Conservation (phyloP, 2,888 invertebrate genomes). For the Syritta pipiens region DNA sequence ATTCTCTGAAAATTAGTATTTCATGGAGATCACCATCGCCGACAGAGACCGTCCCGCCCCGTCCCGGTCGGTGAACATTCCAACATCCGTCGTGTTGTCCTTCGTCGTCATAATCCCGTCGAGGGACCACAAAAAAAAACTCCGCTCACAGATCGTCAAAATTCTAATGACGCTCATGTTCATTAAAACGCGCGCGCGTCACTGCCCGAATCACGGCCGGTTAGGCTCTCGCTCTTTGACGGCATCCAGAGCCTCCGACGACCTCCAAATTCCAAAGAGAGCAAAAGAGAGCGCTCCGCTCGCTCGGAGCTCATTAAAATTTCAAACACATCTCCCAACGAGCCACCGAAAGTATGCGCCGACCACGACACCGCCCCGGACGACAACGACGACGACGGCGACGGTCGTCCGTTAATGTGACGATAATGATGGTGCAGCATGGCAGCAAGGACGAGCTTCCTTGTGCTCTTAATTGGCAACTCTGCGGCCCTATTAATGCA, state of each 20-base stretch:
- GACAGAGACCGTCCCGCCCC: too few relatives aligned
- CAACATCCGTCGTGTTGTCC: too few relatives aligned
- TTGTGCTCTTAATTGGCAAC: slow-evolving; percentile 71
- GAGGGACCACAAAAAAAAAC: slow-evolving; percentile 36
- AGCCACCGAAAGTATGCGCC: slow-evolving; percentile 58
- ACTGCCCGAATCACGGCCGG: slow-evolving; percentile 45
- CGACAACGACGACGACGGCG: slow-evolving; percentile 1
- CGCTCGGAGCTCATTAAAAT: slow-evolving; percentile 71
- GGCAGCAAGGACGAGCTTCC: slow-evolving; percentile 47
- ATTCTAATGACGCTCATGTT: slow-evolving; percentile 69
- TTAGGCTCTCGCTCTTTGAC: slow-evolving; percentile 36
- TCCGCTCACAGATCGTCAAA: slow-evolving; percentile 68
- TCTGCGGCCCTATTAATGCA: slow-evolving; percentile 71
- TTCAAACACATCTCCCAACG: slow-evolving; percentile 70
- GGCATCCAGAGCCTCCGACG: slow-evolving; percentile 5
- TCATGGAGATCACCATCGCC: slow-evolving; percentile 54
- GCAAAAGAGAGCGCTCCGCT: slow-evolving; percentile 55
- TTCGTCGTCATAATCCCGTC: too few relatives aligned
- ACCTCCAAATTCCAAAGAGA: slow-evolving; percentile 56
- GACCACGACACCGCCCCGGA: background rate
- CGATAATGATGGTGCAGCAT: slow-evolving; percentile 51
- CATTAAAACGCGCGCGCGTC: slow-evolving; percentile 62
- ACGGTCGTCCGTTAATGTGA: slow-evolving; percentile 49
- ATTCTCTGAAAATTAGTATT: slow-evolving; percentile 57
- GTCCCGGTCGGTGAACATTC: too few relatives aligned